Evolutionary conservation across 2,113 vertebrate genomes (phyloP).

Genomic region (Cyprinodon variegatus): DNA sequence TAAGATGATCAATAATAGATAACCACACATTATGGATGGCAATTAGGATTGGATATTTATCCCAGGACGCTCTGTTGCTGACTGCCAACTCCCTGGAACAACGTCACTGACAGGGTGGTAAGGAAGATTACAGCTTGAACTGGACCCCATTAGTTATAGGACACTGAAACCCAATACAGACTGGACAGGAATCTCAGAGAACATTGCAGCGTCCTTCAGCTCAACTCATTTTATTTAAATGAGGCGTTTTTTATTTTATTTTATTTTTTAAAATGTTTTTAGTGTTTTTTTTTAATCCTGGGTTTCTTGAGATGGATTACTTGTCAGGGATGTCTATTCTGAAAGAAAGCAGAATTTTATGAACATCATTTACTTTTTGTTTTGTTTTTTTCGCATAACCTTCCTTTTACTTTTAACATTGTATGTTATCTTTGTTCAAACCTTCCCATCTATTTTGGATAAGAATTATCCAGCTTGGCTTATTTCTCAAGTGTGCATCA

Average conservation of each 20-base stretch:
- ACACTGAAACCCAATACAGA: conserved; percentile 1
- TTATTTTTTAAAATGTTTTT: background rate
- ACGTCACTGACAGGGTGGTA: conserved; percentile 27
- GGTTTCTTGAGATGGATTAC: conserved; percentile 10
- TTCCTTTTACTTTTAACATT: no score
- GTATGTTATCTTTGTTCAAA: background rate
- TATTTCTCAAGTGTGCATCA: conserved; percentile 38
- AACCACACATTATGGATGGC: background rate
- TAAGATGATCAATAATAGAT: background rate
- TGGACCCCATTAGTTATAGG: background rate
- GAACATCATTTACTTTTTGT: conserved; percentile 20
- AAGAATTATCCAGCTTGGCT: background rate
- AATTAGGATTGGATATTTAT: conserved; percentile 28
- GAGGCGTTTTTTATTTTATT: background rate
- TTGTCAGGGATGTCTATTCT: background rate
- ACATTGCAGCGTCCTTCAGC: background rate
- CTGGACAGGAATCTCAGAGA: conserved; percentile 2
- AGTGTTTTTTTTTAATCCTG: background rate
- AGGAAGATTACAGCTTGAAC: background rate
- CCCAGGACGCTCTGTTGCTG: conserved; percentile 19
- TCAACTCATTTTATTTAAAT: no score
- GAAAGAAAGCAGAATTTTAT: background rate
- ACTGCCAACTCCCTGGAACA: background rate
- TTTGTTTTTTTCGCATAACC: background rate
- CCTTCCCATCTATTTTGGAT: background rate